Evolutionary conservation across 2,113 vertebrate species (phyloP).

Genomic region (Sprattus sprattus): DNA sequence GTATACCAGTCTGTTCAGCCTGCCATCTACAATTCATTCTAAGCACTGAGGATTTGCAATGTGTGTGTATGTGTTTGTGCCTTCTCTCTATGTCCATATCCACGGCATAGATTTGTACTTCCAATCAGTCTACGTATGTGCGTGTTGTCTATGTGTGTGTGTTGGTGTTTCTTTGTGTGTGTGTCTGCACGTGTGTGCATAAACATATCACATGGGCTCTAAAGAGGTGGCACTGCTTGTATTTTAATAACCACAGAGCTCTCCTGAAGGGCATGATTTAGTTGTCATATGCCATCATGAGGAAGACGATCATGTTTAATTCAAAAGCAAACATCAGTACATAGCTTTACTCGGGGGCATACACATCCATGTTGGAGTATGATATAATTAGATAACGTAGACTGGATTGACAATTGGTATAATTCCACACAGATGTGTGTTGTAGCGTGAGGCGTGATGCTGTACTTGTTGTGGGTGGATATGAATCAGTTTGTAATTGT

Average conservation of each 20-base stretch:
- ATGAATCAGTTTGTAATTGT: conserved; percentile 18
- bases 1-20: too few relatives aligned
- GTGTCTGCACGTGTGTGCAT: not conserved
- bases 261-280: not conserved
- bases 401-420: not conserved
- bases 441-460: not conserved
- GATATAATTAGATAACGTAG: not conserved
- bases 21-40: not conserved
- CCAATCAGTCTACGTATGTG: too few relatives aligned
- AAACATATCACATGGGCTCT: not conserved
- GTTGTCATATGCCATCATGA: not conserved
- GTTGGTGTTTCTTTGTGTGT: not conserved
- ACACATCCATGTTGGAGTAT: too few relatives aligned
- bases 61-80: not conserved
- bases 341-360: too few relatives aligned
- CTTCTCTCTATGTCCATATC: too few relatives aligned
- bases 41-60: not conserved
- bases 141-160: not conserved
- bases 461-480: not conserved
- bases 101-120: too few relatives aligned
- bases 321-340: too few relatives aligned
- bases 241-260: not conserved
- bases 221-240: not conserved
- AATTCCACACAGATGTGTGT: not conserved
- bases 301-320: too few relatives aligned